Base-by-base conservation (phyloP, 2,797 vertebrate species). In the Schizopygopsis pylzovi region DNA sequence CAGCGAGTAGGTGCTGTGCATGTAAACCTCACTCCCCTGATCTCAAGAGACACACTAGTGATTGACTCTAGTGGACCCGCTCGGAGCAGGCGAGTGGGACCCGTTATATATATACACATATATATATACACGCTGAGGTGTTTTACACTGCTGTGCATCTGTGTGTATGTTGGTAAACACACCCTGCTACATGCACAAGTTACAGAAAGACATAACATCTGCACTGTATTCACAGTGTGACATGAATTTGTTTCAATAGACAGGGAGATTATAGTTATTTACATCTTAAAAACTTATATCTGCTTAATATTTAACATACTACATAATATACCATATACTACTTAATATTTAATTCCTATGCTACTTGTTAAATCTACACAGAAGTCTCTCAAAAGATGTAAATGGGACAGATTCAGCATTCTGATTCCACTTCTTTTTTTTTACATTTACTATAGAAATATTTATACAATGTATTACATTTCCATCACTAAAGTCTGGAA, bases 131-230 rank as follows among this genome's bases (percentile, higher is more conserved):
- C 4, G 11, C 18, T 45, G 39, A 43, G 9, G n/a, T 61, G 52
- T 59, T 82, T 59, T 72, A 16, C 33, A 71, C 13, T 9, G 41
- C 49, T 41, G 67, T 56, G 67, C 37, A 71, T 71, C 37, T 82
- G 9, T 67, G 63, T 81, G 45, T 37, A 28, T 45, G 56, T 16
- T 39, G 47, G 67, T 56, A 70, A 71, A 56, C 47, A 70, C 41
- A 8, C 52, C 3, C 49, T 41, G 28, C 33, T 54, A 15, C 33
- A 81, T 82, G 41, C 52, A 22, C 2, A 4, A 41, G 37, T 59
- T 79, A 63, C 9, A 47, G 59, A 41, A 47, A 65, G 65, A 80
- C 15, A 49, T 18, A 79, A 28, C n/a, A 54, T 54, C 49, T 76
- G 16, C 16, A 12, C n/a, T 76, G 28, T 56, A 76, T 78, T 59